Evolutionary conservation across 2,888 invertebrate genomes (phyloP).

Genomic region (Limenitis camilla): DNA sequence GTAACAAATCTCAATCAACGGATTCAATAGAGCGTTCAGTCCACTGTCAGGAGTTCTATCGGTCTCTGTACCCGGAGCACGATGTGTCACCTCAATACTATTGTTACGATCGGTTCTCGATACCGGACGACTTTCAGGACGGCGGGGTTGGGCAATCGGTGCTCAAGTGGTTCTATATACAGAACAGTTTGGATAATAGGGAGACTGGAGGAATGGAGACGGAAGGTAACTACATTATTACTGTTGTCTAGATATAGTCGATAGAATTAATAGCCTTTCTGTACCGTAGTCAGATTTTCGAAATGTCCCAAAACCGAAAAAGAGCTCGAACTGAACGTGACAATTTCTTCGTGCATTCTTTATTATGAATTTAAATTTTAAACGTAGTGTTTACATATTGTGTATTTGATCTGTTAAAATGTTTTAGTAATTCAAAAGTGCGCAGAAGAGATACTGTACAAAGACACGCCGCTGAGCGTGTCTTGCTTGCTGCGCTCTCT

Average conservation of each 20-base stretch:
- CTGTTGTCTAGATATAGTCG: too few species aligned
- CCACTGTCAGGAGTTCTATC: constrained; percentile 58
- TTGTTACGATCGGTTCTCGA: constrained; percentile 52
- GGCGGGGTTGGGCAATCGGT: constrained; percentile 28
- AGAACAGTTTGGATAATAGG: constrained; percentile 41
- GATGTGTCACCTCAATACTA: constrained; percentile 33
- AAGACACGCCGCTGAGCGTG: constrained; percentile 51
- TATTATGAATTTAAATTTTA: too few species aligned
- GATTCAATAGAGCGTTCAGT: constrained; percentile 27
- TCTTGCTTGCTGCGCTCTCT: constrained; percentile 40
- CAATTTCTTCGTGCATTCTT: too few species aligned
- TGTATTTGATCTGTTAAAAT: background rate
- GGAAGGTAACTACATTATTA: constrained; percentile 31
- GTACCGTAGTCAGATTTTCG: too few species aligned
- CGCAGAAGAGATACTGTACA: constrained; percentile 46
- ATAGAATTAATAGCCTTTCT: too few species aligned
- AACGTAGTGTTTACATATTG: too few species aligned
- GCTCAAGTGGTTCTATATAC: constrained; percentile 52
- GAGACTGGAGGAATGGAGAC: constrained; percentile 32
- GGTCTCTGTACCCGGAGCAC: constrained; percentile 44
- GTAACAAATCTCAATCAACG: constrained; percentile 17
- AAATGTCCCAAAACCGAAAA: too few species aligned
- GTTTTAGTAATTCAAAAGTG: constrained; percentile 49
- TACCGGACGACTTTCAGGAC: constrained; percentile 31
- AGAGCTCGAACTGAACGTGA: too few species aligned